These are phyloP conservation scores for Physeter macrocephalus DNA, from an alignment of 2,113 vertebrate species.

Conservation along the genomic window DNA sequence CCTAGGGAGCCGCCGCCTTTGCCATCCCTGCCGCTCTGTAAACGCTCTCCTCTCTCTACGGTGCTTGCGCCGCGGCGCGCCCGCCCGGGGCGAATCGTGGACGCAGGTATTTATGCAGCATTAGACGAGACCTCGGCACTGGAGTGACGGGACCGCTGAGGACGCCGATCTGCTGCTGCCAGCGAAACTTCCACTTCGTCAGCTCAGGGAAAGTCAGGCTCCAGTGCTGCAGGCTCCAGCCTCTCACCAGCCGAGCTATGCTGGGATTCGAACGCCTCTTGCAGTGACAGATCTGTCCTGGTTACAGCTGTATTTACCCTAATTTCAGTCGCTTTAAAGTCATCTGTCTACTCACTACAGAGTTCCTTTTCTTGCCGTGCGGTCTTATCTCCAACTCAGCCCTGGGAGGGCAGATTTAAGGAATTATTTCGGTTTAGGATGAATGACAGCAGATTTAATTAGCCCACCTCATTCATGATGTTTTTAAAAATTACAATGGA, in stretches of 20 bases:
- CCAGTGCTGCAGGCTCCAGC: neutral
- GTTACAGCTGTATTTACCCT: constrained; percentile 50
- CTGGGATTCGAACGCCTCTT: neutral
- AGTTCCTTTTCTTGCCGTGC: neutral
- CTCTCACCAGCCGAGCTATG: neutral
- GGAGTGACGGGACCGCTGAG: constrained; percentile 20
- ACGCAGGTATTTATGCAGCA: constrained; percentile 62
- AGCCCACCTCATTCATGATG: neutral
- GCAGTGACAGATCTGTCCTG: constrained; percentile 44
- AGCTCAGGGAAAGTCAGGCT: neutral
- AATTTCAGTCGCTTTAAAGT: constrained; percentile 36
- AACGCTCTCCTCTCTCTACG: neutral
- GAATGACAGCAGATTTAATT: neutral
- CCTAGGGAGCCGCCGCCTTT: neutral
- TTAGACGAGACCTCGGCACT: constrained; percentile 51
- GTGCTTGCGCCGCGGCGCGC: constrained; percentile 41
- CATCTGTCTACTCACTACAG: constrained; percentile 31
- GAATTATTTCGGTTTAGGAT: constrained; percentile 25
- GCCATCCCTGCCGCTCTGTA: neutral
- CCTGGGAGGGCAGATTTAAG: constrained; percentile 21
- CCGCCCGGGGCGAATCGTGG: constrained; percentile 40
- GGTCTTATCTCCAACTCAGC: constrained; percentile 1
- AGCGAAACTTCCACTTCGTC: constrained; percentile 51
- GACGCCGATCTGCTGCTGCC: constrained; percentile 15
- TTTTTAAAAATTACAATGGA: neutral